These are phyloP conservation scores for Syngnathus rostellatus DNA, from an alignment of 2,797 vertebrate species.

Conservation along the genomic window DNA sequence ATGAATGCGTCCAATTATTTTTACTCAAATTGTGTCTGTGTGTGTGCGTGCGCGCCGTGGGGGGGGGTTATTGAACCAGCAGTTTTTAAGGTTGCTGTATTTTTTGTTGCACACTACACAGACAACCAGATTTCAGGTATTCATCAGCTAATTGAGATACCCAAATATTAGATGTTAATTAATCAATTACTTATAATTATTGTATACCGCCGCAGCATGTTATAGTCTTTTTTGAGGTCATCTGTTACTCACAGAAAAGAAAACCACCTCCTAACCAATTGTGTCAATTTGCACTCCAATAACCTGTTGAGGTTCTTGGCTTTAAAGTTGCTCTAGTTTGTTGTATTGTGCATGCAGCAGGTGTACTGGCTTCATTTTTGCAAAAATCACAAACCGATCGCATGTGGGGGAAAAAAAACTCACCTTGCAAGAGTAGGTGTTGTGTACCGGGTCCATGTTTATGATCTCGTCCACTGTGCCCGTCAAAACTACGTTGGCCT, in stretches of 20 bases:
- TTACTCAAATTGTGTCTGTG: too few relatives aligned
- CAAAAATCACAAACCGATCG: not conserved
- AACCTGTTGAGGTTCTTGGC: not conserved
- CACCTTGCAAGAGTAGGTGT: slow-evolving; percentile 98
- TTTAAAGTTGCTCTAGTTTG: not conserved
- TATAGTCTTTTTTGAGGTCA: too few relatives aligned
- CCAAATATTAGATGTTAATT: too few relatives aligned
- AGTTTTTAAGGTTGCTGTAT: too few relatives aligned
- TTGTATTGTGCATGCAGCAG: slow-evolving; percentile 26
- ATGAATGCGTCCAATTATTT: too few relatives aligned
- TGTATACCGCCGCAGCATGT: too few relatives aligned
- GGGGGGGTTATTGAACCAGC: too few relatives aligned
- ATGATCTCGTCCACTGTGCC: slow-evolving; percentile 96
- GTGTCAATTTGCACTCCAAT: not conserved
- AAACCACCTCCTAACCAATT: not conserved
- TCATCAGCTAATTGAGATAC: too few relatives aligned
- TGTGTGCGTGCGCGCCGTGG: too few relatives aligned
- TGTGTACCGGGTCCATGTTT: slow-evolving; percentile 93
- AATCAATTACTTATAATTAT: too few relatives aligned
- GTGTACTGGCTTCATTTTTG: slow-evolving; percentile 22
- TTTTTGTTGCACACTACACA: too few relatives aligned
- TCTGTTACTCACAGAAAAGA: not conserved
- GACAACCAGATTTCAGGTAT: too few relatives aligned
- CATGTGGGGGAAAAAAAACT: slow-evolving; percentile 6
- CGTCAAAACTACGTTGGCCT: slow-evolving; percentile 91